Evolutionary conservation across 2,797 vertebrate genomes (phyloP).

Genomic region (Platalea minor): DNA sequence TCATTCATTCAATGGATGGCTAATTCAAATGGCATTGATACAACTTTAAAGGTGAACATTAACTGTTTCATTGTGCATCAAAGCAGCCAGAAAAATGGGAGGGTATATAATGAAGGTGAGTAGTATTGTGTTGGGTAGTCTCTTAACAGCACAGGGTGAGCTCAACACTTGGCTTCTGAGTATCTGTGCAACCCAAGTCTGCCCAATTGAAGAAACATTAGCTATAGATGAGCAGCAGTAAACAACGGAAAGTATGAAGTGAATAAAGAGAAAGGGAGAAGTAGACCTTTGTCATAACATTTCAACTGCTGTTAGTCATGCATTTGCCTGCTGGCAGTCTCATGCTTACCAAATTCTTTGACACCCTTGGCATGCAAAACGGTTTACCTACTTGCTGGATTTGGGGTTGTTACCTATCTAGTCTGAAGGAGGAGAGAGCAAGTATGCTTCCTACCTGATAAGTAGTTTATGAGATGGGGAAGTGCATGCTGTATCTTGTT

Average conservation of each 20-base stretch:
- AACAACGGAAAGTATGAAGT: not conserved
- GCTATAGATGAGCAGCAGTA: not conserved
- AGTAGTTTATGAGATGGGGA: not conserved
- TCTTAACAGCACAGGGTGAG: not conserved
- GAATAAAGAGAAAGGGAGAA: not conserved
- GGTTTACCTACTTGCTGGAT: not conserved
- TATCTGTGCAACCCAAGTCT: not conserved
- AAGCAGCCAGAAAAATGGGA: not conserved
- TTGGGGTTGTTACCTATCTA: not conserved
- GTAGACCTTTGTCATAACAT: not conserved
- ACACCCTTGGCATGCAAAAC: not conserved
- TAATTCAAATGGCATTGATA: not conserved
- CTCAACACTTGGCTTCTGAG: not conserved
- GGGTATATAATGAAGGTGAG: not conserved
- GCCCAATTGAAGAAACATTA: not conserved
- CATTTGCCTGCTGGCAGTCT: not conserved
- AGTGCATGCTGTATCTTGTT: not conserved
- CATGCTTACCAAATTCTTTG: not conserved
- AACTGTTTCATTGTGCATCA: not conserved
- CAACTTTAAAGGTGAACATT: not conserved
- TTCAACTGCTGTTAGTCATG: not conserved
- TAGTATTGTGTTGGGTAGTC: not conserved
- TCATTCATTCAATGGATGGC: constrained; percentile 28
- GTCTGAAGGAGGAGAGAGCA: not conserved
- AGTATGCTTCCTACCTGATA: not conserved